phyloP scores from a whole-genome alignment of 2,113 vertebrate genomes.

The Haliaeetus leucogaster region DNA sequence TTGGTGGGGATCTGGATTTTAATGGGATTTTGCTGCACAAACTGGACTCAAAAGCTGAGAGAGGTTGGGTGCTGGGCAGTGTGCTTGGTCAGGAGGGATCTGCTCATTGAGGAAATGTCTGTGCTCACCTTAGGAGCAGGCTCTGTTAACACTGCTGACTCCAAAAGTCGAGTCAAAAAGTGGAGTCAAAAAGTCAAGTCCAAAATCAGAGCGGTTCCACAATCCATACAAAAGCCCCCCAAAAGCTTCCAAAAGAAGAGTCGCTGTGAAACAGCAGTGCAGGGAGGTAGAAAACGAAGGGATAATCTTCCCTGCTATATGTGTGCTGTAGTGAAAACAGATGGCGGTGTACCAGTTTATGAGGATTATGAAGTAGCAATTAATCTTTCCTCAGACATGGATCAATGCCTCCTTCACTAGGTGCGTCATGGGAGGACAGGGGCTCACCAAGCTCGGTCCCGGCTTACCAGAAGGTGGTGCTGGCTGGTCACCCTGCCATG shows the following conservation, averaged over 20 bases:
- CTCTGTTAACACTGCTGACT: not conserved
- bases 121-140: not conserved
- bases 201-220: not conserved
- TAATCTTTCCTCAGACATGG: constrained; percentile 27
- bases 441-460: not conserved
- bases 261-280: not conserved
- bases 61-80: rapidly evolving
- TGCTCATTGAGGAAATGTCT: not conserved
- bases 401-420: not conserved
- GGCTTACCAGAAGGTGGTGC: not conserved
- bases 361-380: constrained; percentile 35
- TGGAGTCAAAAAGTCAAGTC: not conserved
- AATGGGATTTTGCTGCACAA: not conserved
- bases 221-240: not conserved
- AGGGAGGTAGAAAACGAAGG: not conserved
- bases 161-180: not conserved
- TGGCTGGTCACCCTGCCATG: not conserved
- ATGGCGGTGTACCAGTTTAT: not conserved
- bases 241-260: not conserved
- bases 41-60: not conserved
- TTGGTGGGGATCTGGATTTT: not conserved
- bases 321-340: constrained; percentile 4
- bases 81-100: not conserved
- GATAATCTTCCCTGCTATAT: not conserved
- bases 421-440: not conserved